Conservation (phyloP, 2,888 invertebrate species). For the Pheosia tremula region DNA sequence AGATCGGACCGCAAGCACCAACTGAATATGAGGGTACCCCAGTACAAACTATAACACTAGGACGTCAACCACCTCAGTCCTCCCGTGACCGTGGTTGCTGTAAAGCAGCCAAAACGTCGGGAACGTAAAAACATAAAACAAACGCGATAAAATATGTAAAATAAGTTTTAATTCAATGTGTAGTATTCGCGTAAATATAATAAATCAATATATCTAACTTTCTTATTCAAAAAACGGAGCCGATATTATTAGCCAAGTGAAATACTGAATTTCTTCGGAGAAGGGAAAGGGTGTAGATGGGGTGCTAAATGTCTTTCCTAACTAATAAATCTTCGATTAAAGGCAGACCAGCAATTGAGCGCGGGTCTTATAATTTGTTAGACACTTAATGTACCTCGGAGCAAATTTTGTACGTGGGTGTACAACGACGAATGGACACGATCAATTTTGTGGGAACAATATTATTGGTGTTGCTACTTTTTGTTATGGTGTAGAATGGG, state of each 20-base stretch:
- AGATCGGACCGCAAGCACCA: too few species aligned
- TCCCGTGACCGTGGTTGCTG: too few species aligned
- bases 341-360: slow-evolving; percentile 47
- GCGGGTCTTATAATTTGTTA: slow-evolving; percentile 41
- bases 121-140: too few species aligned
- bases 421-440: not conserved
- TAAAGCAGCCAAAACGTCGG: too few species aligned
- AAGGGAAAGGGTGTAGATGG: slow-evolving; percentile 53
- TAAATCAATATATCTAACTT: slow-evolving; percentile 9
- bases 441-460: too few species aligned
- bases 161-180: too few species aligned
- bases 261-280: slow-evolving; percentile 48
- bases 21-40: too few species aligned
- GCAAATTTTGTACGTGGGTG: slow-evolving; percentile 8
- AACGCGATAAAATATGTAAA: too few species aligned
- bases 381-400: slow-evolving; percentile 20
- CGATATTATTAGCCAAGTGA: slow-evolving; percentile 40
- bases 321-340: slow-evolving; percentile 60
- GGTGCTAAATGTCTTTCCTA: slow-evolving; percentile 57
- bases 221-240: slow-evolving; percentile 17
- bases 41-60: too few species aligned
- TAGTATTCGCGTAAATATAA: not conserved
- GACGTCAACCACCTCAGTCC: too few species aligned
- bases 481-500: too few species aligned
- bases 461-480: too few species aligned